These are phyloP conservation scores for Hycleus cichorii DNA, from an alignment of 1,140 invertebrate genomes.

Conservation along the genomic window DNA sequence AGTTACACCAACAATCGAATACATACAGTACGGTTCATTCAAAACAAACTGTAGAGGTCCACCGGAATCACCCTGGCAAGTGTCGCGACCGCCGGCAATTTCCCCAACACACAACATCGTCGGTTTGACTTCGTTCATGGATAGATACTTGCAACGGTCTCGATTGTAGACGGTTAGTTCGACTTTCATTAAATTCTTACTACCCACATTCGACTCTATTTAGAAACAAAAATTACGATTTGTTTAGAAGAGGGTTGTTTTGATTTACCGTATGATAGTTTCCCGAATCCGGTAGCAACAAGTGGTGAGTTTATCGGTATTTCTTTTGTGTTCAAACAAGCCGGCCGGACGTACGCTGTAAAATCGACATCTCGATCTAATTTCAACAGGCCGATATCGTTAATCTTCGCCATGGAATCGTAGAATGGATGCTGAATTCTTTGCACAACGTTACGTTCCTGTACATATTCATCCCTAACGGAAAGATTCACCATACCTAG, in stretches of 20 bases:
- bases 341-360: constrained; percentile 42
- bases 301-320: neutral
- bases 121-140: constrained; percentile 40
- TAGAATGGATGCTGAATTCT: constrained; percentile 45
- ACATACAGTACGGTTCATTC: constrained; percentile 42
- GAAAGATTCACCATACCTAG: constrained; percentile 41
- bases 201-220: constrained; percentile 39
- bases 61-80: constrained; percentile 42
- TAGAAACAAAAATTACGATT: too few relatives aligned
- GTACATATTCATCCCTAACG: constrained; percentile 20
- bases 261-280: constrained; percentile 31
- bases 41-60: constrained; percentile 41
- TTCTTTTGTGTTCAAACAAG: constrained; percentile 48
- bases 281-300: constrained; percentile 26
- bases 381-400: constrained; percentile 54
- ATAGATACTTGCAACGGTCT: too few relatives aligned
- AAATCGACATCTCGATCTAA: constrained; percentile 42
- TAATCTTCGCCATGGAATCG: constrained; percentile 44
- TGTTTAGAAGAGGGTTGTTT: too few relatives aligned
- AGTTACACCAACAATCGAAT: constrained; percentile 46
- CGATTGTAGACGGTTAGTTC: constrained; percentile 22
- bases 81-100: constrained; percentile 38
- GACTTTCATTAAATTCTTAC: constrained; percentile 41
- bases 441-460: constrained; percentile 24
- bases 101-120: constrained; percentile 33